Evolutionary conservation across 2,888 invertebrate species (phyloP).

Genomic region (Anorthoa munda): DNA sequence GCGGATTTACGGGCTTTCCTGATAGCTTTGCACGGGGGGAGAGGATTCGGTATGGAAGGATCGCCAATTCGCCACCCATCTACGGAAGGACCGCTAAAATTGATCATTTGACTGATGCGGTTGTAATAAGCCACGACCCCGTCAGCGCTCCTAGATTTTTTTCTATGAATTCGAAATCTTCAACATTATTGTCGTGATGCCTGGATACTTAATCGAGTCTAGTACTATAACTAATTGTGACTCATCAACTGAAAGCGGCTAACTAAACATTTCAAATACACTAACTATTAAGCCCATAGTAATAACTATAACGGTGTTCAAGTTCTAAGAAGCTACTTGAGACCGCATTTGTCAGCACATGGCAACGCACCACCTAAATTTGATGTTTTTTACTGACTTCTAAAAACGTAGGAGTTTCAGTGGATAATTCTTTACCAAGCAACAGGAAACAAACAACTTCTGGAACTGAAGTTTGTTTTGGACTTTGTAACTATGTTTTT

Average conservation of each 20-base stretch:
- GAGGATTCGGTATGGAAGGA: neutral
- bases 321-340: neutral
- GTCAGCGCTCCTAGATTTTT: too few species aligned
- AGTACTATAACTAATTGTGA: neutral
- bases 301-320: neutral
- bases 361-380: neutral
- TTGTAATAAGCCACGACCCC: too few species aligned
- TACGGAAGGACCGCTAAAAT: neutral
- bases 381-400: too few species aligned
- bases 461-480: too few species aligned
- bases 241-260: neutral
- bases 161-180: too few species aligned
- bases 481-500: too few species aligned
- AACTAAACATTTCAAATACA: neutral
- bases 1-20: neutral
- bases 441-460: too few species aligned
- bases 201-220: too few species aligned
- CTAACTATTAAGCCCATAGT: neutral
- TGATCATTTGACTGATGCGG: neutral
- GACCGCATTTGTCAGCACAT: neutral
- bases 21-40: neutral
- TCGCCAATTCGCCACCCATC: neutral
- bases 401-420: too few species aligned
- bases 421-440: too few species aligned
- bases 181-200: too few species aligned